Evolutionary conservation across 2,113 vertebrate species (phyloP).

Genomic region (Lathamus discolor): DNA sequence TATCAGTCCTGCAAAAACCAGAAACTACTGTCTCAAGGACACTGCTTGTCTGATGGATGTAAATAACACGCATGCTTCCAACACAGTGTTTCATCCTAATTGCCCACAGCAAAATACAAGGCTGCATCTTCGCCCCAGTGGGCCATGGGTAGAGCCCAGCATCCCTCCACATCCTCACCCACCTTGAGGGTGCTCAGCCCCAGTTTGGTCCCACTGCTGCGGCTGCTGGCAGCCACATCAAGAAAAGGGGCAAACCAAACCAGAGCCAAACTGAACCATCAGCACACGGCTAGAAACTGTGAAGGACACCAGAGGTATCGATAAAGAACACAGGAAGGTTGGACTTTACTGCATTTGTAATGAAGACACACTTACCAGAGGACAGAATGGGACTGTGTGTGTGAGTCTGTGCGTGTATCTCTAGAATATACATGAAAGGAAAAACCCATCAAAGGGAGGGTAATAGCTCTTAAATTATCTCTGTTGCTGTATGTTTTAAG

Average conservation of each 20-base stretch:
- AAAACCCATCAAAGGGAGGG: background rate
- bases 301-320: background rate
- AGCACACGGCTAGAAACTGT: accelerated
- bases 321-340: accelerated
- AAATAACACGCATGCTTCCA: accelerated
- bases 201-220: accelerated
- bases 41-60: accelerated
- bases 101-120: background rate
- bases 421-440: background rate
- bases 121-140: accelerated
- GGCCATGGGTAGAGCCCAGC: background rate
- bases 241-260: background rate
- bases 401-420: background rate
- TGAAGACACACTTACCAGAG: background rate
- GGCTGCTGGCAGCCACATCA: background rate
- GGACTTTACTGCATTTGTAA: background rate
- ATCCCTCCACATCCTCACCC: background rate
- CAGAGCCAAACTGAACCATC: background rate
- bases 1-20: background rate
- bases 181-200: accelerated
- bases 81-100: accelerated
- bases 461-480: background rate
- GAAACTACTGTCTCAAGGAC: background rate
- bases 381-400: background rate
- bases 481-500: background rate